Base-by-base conservation (phyloP, 1,140 invertebrate genomes). In the Anastrepha ludens region DNA sequence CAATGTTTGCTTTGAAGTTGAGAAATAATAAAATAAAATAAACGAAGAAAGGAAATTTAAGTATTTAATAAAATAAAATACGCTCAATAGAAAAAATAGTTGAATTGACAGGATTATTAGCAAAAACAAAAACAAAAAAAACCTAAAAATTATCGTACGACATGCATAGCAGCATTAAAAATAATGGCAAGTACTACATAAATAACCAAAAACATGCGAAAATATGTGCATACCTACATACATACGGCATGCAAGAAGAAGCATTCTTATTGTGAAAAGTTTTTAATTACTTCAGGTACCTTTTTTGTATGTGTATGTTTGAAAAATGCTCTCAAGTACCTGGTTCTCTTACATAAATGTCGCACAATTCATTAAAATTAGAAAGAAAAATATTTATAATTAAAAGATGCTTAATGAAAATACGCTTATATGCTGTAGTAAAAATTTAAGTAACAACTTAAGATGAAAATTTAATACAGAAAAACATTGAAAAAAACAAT, bases 321-420 rank as follows among this genome's bases (percentile, higher is more conserved):
- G 44, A 55, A 81, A 55, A 55, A 81, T 81, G 47, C 74, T 81
- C 74, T 81, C 55, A 81, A 81, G 74, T 81, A 81, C 74, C 74
- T 81, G 74, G 74, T 81, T 81, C 47, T 81, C 47, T 50, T 81
- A 81, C 74, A 81, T 81, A 81, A 50, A 81, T 81, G 74, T 81
- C 74, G 74, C 74, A 55, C 44, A 81, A 50, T 81, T 81, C 20
- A 81, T 81, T 55, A 8, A 81, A 20, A 50, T 62, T 15, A 17
- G 15, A 62, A 13, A 62, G 15, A 62, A 62, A 4, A 17, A 4
- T 2, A 62, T 55, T 8, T 8, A 55, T 11, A 8, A 3, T 11
- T 55, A 62, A n/a, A 62, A 62, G 29, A 62, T 62, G 60, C 60
- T 62, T 62, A 62, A 62, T 15, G 29, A 29, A 29, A 29, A 29